Evolutionary conservation across 2,888 invertebrate genomes (phyloP), one percentile per base, ranked within the genome.

Genomic region (Ormyrus nitidulus): DNA sequence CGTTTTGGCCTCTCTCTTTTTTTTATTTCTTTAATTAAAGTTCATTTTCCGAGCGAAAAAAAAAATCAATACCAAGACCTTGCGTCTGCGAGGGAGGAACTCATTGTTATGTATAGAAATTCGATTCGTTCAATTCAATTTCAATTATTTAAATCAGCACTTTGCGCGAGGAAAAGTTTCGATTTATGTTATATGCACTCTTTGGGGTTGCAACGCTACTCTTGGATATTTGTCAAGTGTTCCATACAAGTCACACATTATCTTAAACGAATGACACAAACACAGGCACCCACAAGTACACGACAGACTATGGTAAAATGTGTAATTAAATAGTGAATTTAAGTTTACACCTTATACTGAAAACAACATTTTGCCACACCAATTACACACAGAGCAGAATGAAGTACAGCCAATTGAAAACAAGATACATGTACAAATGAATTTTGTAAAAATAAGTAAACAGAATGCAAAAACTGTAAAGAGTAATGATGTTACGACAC

Each of bases 191-290:
- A 84, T 80, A 86, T 89, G 89, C 89, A 89, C 89, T 89, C 88
- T 89, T 88, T 85, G 88, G 88, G 87, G 86, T 90, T 89, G 89
- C 85, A 85, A 87, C 81, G 84, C 86, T 86, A 87, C 87, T 86
- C 84, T 85, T 88, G 86, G 85, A 89, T 88, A 87, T 89, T 87
- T 87, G 86, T 88, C 87, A 88, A 87, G 86, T 88, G 85, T 88
- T 84, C 85, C 84, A 84, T 83, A 84, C 83, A 81, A 66, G 58
- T 77, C 58, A 80, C 64, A 77, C 81, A 64, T 79, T 58, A 34
- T n/a, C 61, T 83, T 74, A 82, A 80, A 79, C 54, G 59, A 66
- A 5, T n/a, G 2, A 79, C 56, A 81, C 51, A 81, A 58, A 77
- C 19, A 61, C 71, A 83, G 71, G 64, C 64, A 83, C 71, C 68